A percentile compares a stretch with the other conserved stretches of the same genome.
These are phyloP conservation scores for Folsomia candida DNA, from an alignment of 2,888 invertebrate genomes.

Conservation along the genomic window DNA sequence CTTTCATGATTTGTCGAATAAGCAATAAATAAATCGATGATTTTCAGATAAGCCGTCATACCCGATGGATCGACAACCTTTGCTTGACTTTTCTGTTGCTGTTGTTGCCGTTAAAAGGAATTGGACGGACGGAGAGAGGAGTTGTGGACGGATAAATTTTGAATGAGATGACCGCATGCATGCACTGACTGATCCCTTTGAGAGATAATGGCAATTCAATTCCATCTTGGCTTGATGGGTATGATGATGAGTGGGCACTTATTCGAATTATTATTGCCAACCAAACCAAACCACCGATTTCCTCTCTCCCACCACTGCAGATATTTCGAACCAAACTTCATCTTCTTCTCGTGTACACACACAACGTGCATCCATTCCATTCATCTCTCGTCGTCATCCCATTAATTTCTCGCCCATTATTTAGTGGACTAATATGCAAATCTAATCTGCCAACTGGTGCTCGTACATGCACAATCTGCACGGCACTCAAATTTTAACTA, in stretches of 20 bases:
- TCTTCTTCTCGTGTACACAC: too few relatives aligned
- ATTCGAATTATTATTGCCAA: not conserved
- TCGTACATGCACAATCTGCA: too few relatives aligned
- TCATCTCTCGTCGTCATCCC: not conserved
- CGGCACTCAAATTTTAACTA: too few relatives aligned
- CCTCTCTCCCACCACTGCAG: too few relatives aligned
- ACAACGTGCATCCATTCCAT: not conserved
- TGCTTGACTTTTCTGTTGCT: too few relatives aligned
- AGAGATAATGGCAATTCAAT: not conserved
- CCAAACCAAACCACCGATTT: not conserved
- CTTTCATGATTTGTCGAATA: not conserved
- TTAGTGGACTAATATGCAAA: constrained; percentile 5
- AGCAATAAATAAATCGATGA: not conserved
- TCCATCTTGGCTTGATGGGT: not conserved
- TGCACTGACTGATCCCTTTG: not conserved
- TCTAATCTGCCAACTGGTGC: not conserved
- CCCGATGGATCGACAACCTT: not conserved
- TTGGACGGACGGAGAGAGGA: too few relatives aligned
- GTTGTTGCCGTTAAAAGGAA: too few relatives aligned
- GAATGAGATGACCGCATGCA: not conserved
- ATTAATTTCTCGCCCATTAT: not conserved
- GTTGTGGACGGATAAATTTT: not conserved
- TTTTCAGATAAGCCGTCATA: not conserved
- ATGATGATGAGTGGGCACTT: not conserved
- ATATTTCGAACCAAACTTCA: too few relatives aligned